Evolutionary conservation across 2,113 vertebrate species (phyloP).

Genomic region (Brachyhypopomus occidentalis): DNA sequence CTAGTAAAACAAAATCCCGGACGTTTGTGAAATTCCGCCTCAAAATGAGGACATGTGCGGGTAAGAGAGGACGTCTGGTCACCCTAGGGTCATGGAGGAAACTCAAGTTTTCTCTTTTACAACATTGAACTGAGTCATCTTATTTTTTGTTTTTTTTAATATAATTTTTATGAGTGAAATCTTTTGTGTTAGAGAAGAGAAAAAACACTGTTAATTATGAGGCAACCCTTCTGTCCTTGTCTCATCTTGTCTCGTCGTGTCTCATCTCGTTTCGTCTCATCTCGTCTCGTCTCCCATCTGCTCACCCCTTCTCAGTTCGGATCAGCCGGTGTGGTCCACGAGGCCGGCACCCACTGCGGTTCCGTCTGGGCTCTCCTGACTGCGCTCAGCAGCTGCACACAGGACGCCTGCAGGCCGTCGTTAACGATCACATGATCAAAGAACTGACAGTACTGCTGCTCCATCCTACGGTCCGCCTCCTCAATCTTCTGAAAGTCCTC

Average conservation of each 20-base stretch:
- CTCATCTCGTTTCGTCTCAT: neutral
- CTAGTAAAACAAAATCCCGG: no score
- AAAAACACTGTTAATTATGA: neutral
- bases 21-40: no score
- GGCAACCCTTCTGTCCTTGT: neutral
- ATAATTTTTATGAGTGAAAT: no score
- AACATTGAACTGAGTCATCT: no score
- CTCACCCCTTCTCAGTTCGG: slow-evolving; percentile 62
- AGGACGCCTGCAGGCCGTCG: slow-evolving; percentile 82
- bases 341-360: slow-evolving; percentile 90
- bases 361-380: slow-evolving; percentile 84
- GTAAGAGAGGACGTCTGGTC: no score
- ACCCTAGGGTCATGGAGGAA: no score
- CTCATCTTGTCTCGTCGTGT: neutral
- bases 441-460: slow-evolving; percentile 86
- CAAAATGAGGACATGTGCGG: no score
- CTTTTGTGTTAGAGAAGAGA: no score
- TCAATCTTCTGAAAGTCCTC: slow-evolving; percentile 93
- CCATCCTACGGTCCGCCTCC: slow-evolving; percentile 83
- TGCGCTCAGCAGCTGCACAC: slow-evolving; percentile 76
- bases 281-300: neutral
- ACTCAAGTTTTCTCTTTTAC: no score
- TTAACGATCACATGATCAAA: slow-evolving; percentile 92
- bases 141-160: no score
- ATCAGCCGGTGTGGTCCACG: slow-evolving; percentile 82